These are phyloP conservation scores for Xylocampa areola DNA, from an alignment of 2,888 invertebrate genomes.

Conservation along the genomic window DNA sequence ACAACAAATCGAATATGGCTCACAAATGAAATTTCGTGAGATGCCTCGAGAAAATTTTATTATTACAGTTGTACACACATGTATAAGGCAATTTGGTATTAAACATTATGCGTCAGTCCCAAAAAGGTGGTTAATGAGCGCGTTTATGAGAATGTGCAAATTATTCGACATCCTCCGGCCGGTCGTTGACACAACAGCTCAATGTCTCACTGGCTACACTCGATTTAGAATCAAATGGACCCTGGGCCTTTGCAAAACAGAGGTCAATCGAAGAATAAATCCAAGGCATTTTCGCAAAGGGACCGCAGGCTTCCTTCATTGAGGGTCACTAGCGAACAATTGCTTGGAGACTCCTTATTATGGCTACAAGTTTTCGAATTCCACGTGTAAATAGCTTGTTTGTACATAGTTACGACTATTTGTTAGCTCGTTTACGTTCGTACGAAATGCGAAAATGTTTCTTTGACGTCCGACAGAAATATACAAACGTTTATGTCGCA, in stretches of 20 bases:
- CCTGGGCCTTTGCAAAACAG: constrained; percentile 46
- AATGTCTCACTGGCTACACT: no score
- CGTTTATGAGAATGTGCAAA: constrained; percentile 76
- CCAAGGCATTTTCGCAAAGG: constrained; percentile 49
- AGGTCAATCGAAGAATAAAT: constrained; percentile 53
- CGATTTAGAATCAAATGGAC: constrained; percentile 66
- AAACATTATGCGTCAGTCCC: constrained; percentile 71
- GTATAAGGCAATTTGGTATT: constrained; percentile 67
- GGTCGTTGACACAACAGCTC: constrained; percentile 73
- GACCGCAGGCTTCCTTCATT: constrained; percentile 50
- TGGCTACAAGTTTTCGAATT: constrained; percentile 58
- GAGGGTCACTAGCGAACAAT: constrained; percentile 54
- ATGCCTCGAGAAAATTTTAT: constrained; percentile 52
- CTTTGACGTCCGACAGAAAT: constrained; percentile 73
- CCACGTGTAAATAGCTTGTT: constrained; percentile 67
- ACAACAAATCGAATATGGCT: constrained; percentile 11
- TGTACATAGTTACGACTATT: constrained; percentile 78
- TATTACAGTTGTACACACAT: constrained; percentile 60
- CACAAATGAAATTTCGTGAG: constrained; percentile 6
- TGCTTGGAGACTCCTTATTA: constrained; percentile 66
- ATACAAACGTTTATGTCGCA: constrained; percentile 82
- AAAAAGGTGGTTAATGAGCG: constrained; percentile 77
- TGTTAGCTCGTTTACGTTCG: constrained; percentile 74
- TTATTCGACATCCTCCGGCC: constrained; percentile 68
- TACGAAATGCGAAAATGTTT: constrained; percentile 75